Evolutionary conservation across 2,888 invertebrate species (phyloP), one percentile per base, ranked within the genome.

Genomic region (Meganola albula): DNA sequence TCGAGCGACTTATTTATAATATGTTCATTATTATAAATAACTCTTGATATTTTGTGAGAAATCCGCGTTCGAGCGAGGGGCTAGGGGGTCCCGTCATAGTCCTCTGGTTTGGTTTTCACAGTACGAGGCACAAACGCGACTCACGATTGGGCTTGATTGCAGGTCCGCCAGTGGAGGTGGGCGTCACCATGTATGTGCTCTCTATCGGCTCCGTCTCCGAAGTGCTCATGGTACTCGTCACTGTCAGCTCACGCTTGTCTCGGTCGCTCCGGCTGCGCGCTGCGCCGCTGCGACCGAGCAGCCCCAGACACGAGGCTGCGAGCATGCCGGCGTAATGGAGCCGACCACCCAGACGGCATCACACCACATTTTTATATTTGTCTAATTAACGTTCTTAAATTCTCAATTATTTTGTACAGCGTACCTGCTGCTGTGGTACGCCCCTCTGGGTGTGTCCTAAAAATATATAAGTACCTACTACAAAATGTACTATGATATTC

Each of bases 201-300:
- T 95, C 95, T 90, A 97, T 97, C 92, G 95, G 96, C 90, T 96
- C 96, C 87, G 95, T 97, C 88, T 97, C 96, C 88, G 97, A 97
- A 92, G 97, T 97, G 88, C 93, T 96, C 91, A 97, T 97, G 97
- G 97, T 97, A 93, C 80, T 80, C 82, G 77, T 67, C 71, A 63
- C 62, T 69, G 65, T 73, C 87, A 87, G 82, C 79, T 71, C 65
- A 65, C 70, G 73, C 74, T 74, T 74, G 73, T 59, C 74, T 74
- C 74, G 75, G 73, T 71, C 73, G 68, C 66, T 58, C 45, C 60
- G 65, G 67, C 53, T 49, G 62, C 60, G 53, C 52, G 47, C 51
- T 54, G 63, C 67, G 73, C 66, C 69, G 69, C 64, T 53, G 67
- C 75, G 78, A 75, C 77, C 82, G 80, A 83, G 79, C 83, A 80